Evolutionary conservation across 2,797 vertebrate species (phyloP).

Genomic region (Antrozous pallidus): DNA sequence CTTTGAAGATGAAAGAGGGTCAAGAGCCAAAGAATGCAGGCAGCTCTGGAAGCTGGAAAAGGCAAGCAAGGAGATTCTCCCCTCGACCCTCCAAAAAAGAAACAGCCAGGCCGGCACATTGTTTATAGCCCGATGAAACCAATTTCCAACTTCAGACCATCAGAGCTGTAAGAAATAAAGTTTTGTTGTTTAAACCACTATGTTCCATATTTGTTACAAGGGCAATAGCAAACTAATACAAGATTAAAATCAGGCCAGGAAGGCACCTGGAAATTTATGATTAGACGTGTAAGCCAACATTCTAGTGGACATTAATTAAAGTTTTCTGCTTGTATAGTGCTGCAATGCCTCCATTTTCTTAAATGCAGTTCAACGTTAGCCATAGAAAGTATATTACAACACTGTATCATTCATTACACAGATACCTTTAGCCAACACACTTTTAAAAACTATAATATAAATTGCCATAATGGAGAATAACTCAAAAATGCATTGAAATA

Average conservation of each 20-base stretch:
- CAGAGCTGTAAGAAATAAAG: not conserved
- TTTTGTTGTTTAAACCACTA: not conserved
- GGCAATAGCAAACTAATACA: not conserved
- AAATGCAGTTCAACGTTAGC: not conserved
- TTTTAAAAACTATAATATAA: not conserved
- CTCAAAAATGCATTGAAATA: constrained; percentile 10
- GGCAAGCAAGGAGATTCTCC: not conserved
- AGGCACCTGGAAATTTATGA: not conserved
- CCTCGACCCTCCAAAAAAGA: not conserved
- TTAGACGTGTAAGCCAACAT: not conserved
- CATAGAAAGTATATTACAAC: not conserved
- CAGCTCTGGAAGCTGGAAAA: not conserved
- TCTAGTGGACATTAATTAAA: not conserved
- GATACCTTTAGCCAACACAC: not conserved
- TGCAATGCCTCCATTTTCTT: not conserved
- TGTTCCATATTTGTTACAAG: not conserved
- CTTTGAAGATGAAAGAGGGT: not conserved
- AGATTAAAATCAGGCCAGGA: not conserved
- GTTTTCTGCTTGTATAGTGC: not conserved
- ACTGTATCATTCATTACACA: not conserved
- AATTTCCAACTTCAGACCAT: not conserved
- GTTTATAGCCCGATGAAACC: not conserved
- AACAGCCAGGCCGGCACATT: not conserved
- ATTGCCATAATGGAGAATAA: not conserved
- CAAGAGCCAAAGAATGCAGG: not conserved